Conservation (phyloP, 2,888 invertebrate genomes). For the Nymphalis urticae region DNA sequence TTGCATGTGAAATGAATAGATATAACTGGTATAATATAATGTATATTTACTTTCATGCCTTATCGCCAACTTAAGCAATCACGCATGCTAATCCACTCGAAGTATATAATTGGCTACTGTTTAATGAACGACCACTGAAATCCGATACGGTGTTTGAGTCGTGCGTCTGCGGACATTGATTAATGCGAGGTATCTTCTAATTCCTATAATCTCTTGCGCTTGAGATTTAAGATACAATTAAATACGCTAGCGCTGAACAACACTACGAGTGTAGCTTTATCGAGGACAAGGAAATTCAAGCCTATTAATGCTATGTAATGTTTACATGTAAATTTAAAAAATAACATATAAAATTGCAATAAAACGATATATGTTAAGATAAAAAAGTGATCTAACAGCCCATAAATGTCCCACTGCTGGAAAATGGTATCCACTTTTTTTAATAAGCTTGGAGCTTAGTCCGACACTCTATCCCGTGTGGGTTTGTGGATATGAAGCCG, state of each 20-base stretch:
- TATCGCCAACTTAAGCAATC: conserved; percentile 21
- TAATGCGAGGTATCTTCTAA: conserved; percentile 35
- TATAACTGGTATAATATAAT: neutral
- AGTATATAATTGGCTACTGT: conserved; percentile 41
- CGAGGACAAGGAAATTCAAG: neutral
- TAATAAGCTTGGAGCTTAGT: too few species aligned
- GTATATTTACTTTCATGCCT: conserved; percentile 11
- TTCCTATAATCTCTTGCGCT: conserved; percentile 31
- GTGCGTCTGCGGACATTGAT: conserved; percentile 38
- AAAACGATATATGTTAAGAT: too few species aligned
- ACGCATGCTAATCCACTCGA: conserved; percentile 32
- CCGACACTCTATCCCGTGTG: too few species aligned
- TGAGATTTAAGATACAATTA: conserved; percentile 32
- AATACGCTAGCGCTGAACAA: conserved; percentile 22
- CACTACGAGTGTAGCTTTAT: conserved; percentile 7
- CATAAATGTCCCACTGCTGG: too few species aligned
- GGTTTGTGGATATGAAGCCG: too few species aligned
- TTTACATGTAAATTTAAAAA: neutral
- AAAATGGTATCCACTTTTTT: too few species aligned
- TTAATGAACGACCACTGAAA: conserved; percentile 35
- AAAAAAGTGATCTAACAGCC: too few species aligned
- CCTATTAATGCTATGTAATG: neutral
- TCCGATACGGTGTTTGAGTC: conserved; percentile 37
- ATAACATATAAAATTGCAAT: neutral
- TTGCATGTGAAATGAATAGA: neutral